phyloP scores from a whole-genome alignment of 1,140 invertebrate genomes.

The Ericerus pela region DNA sequence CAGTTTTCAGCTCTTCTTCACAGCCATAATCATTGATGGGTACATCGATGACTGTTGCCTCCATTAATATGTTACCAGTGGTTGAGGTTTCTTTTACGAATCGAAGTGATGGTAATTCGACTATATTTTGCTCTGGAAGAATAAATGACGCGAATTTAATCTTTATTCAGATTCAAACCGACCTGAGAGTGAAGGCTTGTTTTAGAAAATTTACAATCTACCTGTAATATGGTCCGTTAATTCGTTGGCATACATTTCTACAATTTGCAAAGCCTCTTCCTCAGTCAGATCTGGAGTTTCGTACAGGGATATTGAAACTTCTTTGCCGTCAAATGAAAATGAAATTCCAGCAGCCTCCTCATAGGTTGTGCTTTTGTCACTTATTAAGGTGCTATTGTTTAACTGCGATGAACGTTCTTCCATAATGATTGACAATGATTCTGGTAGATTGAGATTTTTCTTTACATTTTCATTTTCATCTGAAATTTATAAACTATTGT shows the following conservation, averaged over 20 bases:
- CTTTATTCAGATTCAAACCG: background rate
- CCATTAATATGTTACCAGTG: conserved; percentile 71
- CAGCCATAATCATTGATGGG: conserved; percentile 58
- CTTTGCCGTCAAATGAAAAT: conserved; percentile 79
- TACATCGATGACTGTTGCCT: conserved; percentile 82
- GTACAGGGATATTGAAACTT: conserved; percentile 76
- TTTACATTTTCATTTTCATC: conserved; percentile 6
- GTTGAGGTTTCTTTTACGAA: conserved; percentile 78
- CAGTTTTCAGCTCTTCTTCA: conserved; percentile 64
- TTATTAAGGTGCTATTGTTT: conserved; percentile 66
- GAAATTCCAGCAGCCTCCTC: conserved; percentile 71
- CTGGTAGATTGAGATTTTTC: conserved; percentile 44
- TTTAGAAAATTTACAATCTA: conserved; percentile 22
- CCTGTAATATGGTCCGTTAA: conserved; percentile 71
- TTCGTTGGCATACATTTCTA: conserved; percentile 87
- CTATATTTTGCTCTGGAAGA: conserved; percentile 55
- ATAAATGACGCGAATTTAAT: background rate
- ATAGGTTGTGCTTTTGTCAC: conserved; percentile 49
- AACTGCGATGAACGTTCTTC: conserved; percentile 78
- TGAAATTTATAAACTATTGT: no score
- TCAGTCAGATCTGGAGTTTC: conserved; percentile 82
- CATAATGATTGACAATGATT: conserved; percentile 74
- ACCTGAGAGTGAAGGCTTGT: no score
- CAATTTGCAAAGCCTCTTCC: conserved; percentile 76
- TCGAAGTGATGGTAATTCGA: conserved; percentile 71